These are phyloP conservation scores for Drosophila longiperda DNA, from an alignment of 2,888 invertebrate genomes.

Conservation along the genomic window DNA sequence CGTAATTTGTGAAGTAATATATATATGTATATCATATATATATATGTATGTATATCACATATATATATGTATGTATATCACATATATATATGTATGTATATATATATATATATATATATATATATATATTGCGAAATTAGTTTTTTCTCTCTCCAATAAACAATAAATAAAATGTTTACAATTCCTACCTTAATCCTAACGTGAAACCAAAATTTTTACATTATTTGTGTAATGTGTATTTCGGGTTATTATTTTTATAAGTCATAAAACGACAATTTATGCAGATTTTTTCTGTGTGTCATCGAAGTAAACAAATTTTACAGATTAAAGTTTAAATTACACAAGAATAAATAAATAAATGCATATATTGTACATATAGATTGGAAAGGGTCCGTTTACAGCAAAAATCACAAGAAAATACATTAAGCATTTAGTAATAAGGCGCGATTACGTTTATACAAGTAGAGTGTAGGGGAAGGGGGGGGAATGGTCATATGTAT, in stretches of 20 bases:
- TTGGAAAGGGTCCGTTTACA: conserved; percentile 56
- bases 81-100: neutral
- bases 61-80: too few species aligned
- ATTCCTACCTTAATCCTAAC: neutral
- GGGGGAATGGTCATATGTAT: conserved; percentile 27
- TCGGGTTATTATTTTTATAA: neutral
- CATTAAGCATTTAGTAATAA: conserved; percentile 45
- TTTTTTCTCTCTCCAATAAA: too few species aligned
- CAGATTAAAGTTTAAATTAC: conserved; percentile 1
- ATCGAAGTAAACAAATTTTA: conserved; percentile 14
- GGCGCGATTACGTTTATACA: conserved; percentile 58
- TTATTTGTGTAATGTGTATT: neutral
- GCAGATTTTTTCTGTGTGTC: conserved; percentile 4
- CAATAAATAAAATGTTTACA: neutral
- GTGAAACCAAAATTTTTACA: neutral
- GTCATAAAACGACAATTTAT: conserved; percentile 17
- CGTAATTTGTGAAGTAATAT: neutral
- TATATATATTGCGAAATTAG: too few species aligned
- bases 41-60: too few species aligned
- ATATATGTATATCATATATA: neutral
- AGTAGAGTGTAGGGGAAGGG: conserved; percentile 19
- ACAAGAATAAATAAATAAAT: neutral
- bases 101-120: too few species aligned
- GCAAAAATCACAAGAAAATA: conserved; percentile 47
- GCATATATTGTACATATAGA: conserved; percentile 12